A percentile compares a stretch with the other conserved stretches of the same genome.
These are phyloP conservation scores for Drosophila nigromelanica DNA, from an alignment of 1,140 invertebrate species.

Conservation along the genomic window DNA sequence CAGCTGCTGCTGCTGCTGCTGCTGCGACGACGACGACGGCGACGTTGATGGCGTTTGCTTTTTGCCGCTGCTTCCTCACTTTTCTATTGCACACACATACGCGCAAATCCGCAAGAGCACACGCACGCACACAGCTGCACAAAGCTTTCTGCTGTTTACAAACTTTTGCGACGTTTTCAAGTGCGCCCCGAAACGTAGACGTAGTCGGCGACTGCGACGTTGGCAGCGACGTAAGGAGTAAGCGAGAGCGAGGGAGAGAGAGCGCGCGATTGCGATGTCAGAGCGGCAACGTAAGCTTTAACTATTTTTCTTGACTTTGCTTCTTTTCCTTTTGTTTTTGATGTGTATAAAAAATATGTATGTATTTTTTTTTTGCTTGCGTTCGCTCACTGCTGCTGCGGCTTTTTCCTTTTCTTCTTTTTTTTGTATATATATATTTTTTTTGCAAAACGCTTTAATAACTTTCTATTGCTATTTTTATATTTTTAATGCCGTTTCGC, in stretches of 20 bases:
- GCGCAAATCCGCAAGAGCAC: constrained; percentile 26
- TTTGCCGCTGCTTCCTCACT: constrained; percentile 47
- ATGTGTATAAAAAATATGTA: constrained; percentile 30
- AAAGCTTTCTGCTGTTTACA: constrained; percentile 76
- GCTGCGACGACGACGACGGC: constrained; percentile 1
- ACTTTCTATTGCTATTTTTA: constrained; percentile 82
- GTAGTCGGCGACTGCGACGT: constrained; percentile 22
- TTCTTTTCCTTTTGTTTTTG: constrained; percentile 17
- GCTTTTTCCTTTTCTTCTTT: constrained; percentile 56
- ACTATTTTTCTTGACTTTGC: constrained; percentile 63
- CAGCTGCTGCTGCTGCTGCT: constrained; percentile 47
- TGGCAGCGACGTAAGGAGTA: constrained; percentile 36
- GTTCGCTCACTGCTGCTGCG: constrained; percentile 41
- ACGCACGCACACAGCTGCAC: constrained; percentile 48
- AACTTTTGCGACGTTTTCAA: constrained; percentile 81
- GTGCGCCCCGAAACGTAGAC: constrained; percentile 56
- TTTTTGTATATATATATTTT: constrained; percentile 46
- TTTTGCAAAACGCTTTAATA: constrained; percentile 70
- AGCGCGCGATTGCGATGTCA: constrained; percentile 33
- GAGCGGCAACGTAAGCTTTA: constrained; percentile 66
- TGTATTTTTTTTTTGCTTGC: constrained; percentile 46
- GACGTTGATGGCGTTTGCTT: constrained; percentile 39
- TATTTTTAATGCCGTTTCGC: constrained; percentile 43
- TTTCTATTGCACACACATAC: constrained; percentile 59
- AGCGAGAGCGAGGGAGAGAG: neutral